Conservation (phyloP, 1,140 invertebrate genomes). For the Drosophila ogumai region DNA sequence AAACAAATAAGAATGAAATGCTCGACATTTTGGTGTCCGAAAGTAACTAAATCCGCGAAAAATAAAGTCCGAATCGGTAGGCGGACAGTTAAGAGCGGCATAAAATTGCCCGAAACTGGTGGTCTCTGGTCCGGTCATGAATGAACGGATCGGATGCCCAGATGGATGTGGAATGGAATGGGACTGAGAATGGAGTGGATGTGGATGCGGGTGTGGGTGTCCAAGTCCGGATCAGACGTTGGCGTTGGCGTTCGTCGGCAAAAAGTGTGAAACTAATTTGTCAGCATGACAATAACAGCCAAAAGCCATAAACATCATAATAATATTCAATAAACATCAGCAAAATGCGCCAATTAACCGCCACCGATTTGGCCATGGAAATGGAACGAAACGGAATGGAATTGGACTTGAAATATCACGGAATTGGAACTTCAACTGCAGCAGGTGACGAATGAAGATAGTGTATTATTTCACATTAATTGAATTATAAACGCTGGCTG, state of each 20-base stretch:
- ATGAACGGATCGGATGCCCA: constrained; percentile 33
- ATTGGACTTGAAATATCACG: background rate
- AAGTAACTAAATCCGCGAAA: constrained; percentile 1
- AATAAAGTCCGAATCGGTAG: constrained; percentile 33
- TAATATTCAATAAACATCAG: constrained; percentile 81
- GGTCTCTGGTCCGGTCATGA: constrained; percentile 35
- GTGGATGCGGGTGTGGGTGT: constrained; percentile 3
- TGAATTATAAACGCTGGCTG: constrained; percentile 78
- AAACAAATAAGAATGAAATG: constrained; percentile 11
- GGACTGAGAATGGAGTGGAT: background rate
- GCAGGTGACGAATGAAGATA: constrained; percentile 30
- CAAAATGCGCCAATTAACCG: constrained; percentile 78
- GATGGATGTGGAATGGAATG: constrained; percentile 31
- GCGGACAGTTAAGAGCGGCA: constrained; percentile 56
- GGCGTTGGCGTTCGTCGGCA: constrained; percentile 55
- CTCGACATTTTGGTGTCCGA: background rate
- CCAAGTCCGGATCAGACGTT: constrained; percentile 30
- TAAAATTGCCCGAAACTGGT: constrained; percentile 31
- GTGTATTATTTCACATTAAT: constrained; percentile 70
- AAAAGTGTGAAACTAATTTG: constrained; percentile 82
- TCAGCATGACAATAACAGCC: constrained; percentile 80
- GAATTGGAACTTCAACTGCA: background rate
- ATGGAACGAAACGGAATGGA: background rate
- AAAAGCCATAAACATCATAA: constrained; percentile 82
- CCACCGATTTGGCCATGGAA: constrained; percentile 55